Conservation (phyloP, 2,113 vertebrate genomes). For the Oxyura jamaicensis region DNA sequence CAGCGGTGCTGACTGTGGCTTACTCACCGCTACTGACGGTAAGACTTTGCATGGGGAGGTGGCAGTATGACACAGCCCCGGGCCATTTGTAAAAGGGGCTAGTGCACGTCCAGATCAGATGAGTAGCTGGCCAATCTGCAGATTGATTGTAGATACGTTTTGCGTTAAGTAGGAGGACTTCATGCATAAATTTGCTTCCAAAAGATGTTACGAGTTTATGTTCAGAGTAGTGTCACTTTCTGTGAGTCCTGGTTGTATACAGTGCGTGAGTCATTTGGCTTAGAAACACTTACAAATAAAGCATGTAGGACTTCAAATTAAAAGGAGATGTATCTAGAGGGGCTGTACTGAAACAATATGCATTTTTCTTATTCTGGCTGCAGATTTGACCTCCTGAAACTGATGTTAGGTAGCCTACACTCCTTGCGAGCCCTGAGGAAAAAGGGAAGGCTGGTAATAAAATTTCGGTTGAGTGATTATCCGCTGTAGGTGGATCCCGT, state of each 20-base stretch:
- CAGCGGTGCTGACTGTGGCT: background rate
- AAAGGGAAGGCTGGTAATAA: background rate
- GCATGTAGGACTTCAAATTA: background rate
- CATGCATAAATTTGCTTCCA: background rate
- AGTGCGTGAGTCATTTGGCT: background rate
- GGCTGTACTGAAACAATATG: background rate
- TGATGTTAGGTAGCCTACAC: background rate
- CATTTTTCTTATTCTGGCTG: background rate
- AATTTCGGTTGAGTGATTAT: background rate
- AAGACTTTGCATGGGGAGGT: background rate
- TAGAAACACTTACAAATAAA: background rate
- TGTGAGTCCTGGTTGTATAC: background rate
- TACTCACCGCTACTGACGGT: rapidly evolving
- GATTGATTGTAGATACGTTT: background rate
- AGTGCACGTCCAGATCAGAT: background rate
- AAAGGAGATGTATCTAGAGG: background rate
- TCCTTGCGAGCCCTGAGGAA: background rate
- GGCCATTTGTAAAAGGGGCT: background rate
- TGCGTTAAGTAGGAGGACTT: background rate
- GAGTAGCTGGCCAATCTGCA: background rate
- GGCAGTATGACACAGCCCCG: background rate
- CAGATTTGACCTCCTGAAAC: background rate
- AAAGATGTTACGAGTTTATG: background rate
- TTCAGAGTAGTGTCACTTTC: background rate
- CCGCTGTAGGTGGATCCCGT: background rate